Evolutionary conservation across 2,888 invertebrate species (phyloP).

Genomic region (Endotricha flammealis): DNA sequence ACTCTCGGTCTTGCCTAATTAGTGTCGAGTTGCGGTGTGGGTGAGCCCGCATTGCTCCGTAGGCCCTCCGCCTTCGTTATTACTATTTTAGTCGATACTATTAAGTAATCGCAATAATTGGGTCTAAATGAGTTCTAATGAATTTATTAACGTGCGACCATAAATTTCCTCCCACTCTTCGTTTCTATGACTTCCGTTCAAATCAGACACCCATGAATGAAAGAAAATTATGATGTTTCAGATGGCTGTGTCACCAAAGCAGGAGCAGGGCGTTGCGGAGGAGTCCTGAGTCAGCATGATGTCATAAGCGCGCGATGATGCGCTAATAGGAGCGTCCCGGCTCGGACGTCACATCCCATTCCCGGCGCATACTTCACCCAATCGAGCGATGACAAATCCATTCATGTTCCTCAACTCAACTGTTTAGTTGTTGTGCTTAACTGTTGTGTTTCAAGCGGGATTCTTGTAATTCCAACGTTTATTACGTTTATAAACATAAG

Average conservation of each 20-base stretch:
- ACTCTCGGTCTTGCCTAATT: constrained; percentile 61
- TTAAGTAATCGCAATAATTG: constrained; percentile 34
- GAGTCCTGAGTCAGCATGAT: constrained; percentile 67
- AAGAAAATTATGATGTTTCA: constrained; percentile 39
- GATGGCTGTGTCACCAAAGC: constrained; percentile 39
- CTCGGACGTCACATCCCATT: constrained; percentile 55
- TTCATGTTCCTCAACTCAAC: constrained; percentile 62
- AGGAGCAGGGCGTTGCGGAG: constrained; percentile 31
- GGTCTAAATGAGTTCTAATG: constrained; percentile 34
- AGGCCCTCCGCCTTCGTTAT: constrained; percentile 54
- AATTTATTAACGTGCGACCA: constrained; percentile 30
- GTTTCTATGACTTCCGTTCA: too few relatives aligned
- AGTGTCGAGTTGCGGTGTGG: constrained; percentile 60
- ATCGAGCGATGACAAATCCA: constrained; percentile 74
- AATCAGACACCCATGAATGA: too few relatives aligned
- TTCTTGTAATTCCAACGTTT: constrained; percentile 48
- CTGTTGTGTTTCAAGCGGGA: constrained; percentile 46
- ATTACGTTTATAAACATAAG: constrained; percentile 34
- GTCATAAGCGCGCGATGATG: constrained; percentile 51
- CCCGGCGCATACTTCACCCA: constrained; percentile 66
- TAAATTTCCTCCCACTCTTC: constrained; percentile 25
- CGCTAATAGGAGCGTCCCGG: constrained; percentile 64
- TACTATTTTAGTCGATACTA: constrained; percentile 47
- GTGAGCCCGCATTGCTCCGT: constrained; percentile 57
- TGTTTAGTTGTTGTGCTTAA: constrained; percentile 48